Conservation (phyloP, 2,797 vertebrate genomes). For the Chaetodon trifasciatus region DNA sequence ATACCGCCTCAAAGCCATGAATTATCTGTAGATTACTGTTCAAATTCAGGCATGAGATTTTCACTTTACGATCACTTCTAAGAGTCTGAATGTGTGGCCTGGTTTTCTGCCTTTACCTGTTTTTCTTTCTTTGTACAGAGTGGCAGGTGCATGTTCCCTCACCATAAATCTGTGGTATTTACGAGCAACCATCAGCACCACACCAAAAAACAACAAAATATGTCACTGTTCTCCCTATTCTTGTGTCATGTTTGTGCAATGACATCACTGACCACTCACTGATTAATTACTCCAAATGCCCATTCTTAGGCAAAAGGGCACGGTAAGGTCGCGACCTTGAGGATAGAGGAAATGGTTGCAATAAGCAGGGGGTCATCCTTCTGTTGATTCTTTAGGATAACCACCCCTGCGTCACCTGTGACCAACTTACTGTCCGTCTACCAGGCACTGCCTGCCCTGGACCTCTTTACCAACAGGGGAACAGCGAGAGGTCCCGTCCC, state of each 20-base stretch:
- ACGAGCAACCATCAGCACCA: conserved; percentile 51
- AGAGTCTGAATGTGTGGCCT: background rate
- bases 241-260: conserved; percentile 73
- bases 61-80: background rate
- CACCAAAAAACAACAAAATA: conserved; percentile 71
- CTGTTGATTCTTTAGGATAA: conserved; percentile 64
- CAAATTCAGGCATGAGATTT: conserved; percentile 4
- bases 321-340: conserved; percentile 79
- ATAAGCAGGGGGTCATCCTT: conserved; percentile 83
- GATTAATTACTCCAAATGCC: conserved; percentile 72
- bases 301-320: conserved; percentile 76
- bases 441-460: conserved; percentile 29
- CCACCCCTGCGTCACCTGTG: conserved; percentile 77
- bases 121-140: conserved; percentile 14
- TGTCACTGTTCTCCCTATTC: conserved; percentile 59
- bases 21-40: background rate
- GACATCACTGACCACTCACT: conserved; percentile 75
- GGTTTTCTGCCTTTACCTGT: conserved; percentile 2
- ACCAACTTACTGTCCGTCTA: conserved; percentile 54
- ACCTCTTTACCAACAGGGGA: conserved; percentile 45
- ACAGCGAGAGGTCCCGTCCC: conserved; percentile 52
- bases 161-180: conserved; percentile 73
- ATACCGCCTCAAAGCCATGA: conserved; percentile 7
- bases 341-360: conserved; percentile 79
- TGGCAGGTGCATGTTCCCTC: conserved; percentile 69